These are phyloP conservation scores for Heterohyrax brucei DNA, from an alignment of 2,797 vertebrate genomes.

Conservation along the genomic window DNA sequence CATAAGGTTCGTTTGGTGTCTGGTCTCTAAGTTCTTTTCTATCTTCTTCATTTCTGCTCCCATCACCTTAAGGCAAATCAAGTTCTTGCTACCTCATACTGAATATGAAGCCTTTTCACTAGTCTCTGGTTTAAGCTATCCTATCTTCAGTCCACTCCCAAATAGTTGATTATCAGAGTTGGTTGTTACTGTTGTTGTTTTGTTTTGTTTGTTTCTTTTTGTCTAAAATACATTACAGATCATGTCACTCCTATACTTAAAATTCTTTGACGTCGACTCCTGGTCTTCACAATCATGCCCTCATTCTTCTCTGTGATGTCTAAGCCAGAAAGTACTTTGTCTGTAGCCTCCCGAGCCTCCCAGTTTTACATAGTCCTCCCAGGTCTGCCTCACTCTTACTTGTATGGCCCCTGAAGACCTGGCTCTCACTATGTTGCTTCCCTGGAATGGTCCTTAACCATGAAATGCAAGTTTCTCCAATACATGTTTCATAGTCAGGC, in stretches of 20 bases:
- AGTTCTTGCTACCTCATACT: neutral
- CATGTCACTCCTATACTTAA: neutral
- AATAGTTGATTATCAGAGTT: neutral
- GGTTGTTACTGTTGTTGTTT: too few species aligned
- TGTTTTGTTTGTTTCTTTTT: neutral
- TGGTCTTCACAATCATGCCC: neutral
- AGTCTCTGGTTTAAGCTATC: neutral
- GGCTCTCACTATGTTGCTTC: neutral
- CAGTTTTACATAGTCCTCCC: neutral
- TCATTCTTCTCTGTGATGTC: neutral
- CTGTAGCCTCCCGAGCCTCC: neutral
- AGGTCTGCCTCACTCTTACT: neutral
- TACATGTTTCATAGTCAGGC: slow-evolving; percentile 42
- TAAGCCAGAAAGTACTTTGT: neutral
- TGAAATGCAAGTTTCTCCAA: neutral
- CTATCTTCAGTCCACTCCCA: neutral
- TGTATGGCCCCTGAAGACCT: neutral
- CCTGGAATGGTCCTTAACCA: neutral
- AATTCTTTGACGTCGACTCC: neutral
- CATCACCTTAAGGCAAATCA: neutral
- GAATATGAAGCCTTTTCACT: neutral
- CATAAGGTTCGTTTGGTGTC: neutral
- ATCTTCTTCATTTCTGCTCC: neutral
- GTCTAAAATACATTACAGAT: neutral
- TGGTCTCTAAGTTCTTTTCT: slow-evolving; percentile 14